Evolutionary conservation across 2,113 vertebrate species (phyloP).

Genomic region (Ammospiza nelsoni): DNA sequence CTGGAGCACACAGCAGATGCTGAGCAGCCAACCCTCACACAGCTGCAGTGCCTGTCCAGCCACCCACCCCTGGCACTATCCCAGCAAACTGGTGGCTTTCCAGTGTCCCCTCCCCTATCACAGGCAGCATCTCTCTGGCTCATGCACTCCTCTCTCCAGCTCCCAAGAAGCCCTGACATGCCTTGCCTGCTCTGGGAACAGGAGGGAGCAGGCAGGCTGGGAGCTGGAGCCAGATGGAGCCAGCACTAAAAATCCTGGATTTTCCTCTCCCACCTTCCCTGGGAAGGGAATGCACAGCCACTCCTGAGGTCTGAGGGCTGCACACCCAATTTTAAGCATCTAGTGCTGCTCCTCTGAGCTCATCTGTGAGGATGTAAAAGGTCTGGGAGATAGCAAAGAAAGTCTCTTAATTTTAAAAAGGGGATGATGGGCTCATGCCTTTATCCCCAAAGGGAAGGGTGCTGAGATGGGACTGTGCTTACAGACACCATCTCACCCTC

Average conservation of each 20-base stretch:
- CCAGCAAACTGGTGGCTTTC: not conserved
- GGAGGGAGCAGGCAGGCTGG: not conserved
- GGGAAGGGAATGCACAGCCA: rapidly evolving
- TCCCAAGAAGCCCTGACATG: not conserved
- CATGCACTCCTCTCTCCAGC: not conserved
- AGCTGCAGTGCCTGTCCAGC: not conserved
- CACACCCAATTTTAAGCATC: not conserved
- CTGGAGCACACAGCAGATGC: not conserved
- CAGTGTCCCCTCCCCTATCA: rapidly evolving
- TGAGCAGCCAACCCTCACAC: rapidly evolving
- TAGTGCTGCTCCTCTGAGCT: not conserved
- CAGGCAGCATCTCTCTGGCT: not conserved
- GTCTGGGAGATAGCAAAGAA: not conserved
- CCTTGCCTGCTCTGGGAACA: rapidly evolving
- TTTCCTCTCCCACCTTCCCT: not conserved
- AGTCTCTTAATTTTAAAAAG: not conserved
- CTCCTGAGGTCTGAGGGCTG: not conserved
- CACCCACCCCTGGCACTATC: not conserved
- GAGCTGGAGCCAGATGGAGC: not conserved
- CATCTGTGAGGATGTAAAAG: not conserved
- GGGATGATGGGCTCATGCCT: not conserved
- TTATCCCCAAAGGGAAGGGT: not conserved
- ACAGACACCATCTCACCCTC: not conserved
- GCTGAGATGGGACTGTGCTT: not conserved
- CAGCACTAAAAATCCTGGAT: not conserved